Evolutionary conservation across 2,797 vertebrate genomes (phyloP).

Genomic region (Typhlichthys subterraneus): DNA sequence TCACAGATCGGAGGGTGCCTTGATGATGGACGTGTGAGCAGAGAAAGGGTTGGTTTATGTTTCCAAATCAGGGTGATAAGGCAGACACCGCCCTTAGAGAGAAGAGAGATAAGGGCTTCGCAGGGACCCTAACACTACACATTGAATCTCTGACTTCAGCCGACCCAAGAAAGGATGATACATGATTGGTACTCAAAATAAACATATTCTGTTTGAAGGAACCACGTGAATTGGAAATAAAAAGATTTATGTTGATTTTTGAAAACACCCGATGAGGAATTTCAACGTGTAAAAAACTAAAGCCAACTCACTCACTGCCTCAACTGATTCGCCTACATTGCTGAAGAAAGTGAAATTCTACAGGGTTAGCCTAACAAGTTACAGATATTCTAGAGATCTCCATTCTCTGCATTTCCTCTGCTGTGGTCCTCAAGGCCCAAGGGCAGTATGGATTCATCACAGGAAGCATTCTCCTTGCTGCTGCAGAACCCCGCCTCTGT

Average conservation of each 20-base stretch:
- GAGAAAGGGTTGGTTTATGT: slow-evolving; percentile 10
- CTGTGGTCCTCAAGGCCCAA: not conserved
- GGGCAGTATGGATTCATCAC: slow-evolving; percentile 60
- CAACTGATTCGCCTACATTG: no score
- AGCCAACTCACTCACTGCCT: no score
- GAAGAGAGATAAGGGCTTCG: no score
- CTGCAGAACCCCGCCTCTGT: slow-evolving; percentile 18
- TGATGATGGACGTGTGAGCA: slow-evolving; percentile 13
- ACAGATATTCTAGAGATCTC: not conserved
- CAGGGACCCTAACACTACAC: slow-evolving; percentile 22
- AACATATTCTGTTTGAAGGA: not conserved
- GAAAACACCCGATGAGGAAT: not conserved
- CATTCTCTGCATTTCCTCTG: not conserved
- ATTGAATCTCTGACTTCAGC: slow-evolving; percentile 20
- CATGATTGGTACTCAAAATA: no score
- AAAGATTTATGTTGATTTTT: slow-evolving; percentile 2
- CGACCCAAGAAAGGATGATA: slow-evolving; percentile 22
- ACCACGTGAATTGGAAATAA: not conserved
- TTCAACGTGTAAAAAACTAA: no score
- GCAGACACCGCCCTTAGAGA: no score
- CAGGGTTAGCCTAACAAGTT: not conserved
- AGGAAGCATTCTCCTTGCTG: slow-evolving; percentile 46
- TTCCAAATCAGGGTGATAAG: no score
- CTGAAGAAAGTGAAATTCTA: slow-evolving; percentile 1
- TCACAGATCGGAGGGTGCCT: slow-evolving; percentile 42